These are phyloP conservation scores for Apteryx mantelli DNA, from an alignment of 2,113 vertebrate genomes.

Conservation along the genomic window DNA sequence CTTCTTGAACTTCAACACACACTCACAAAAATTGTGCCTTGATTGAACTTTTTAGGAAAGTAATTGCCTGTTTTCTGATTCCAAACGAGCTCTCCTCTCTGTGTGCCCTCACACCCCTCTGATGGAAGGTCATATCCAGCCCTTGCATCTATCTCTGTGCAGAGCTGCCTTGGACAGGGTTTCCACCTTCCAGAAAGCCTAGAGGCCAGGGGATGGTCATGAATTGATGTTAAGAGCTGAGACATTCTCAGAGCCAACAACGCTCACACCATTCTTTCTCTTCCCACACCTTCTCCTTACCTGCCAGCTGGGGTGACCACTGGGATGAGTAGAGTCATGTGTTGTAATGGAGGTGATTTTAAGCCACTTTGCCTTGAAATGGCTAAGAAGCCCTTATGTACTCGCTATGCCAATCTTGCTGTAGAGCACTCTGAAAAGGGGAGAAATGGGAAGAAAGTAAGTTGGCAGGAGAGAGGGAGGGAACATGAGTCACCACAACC, in stretches of 20 bases:
- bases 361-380: background rate
- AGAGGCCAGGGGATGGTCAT: background rate
- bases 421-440: background rate
- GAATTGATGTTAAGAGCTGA: background rate
- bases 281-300: background rate
- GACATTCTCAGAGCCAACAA: background rate
- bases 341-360: background rate
- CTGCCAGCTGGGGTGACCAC: background rate
- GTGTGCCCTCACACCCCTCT: background rate
- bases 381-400: accelerated
- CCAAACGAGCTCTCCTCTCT: background rate
- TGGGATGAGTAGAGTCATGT: background rate
- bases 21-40: background rate
- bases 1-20: background rate
- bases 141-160: background rate
- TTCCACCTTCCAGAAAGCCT: background rate
- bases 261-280: background rate
- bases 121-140: background rate
- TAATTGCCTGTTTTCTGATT: background rate
- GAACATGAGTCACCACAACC: background rate
- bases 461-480: background rate
- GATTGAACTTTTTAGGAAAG: background rate
- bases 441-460: background rate
- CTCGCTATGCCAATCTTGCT: background rate
- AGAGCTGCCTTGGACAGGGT: background rate